Conservation (phyloP, 2,113 vertebrate species). For the Pseudonaja textilis region DNA sequence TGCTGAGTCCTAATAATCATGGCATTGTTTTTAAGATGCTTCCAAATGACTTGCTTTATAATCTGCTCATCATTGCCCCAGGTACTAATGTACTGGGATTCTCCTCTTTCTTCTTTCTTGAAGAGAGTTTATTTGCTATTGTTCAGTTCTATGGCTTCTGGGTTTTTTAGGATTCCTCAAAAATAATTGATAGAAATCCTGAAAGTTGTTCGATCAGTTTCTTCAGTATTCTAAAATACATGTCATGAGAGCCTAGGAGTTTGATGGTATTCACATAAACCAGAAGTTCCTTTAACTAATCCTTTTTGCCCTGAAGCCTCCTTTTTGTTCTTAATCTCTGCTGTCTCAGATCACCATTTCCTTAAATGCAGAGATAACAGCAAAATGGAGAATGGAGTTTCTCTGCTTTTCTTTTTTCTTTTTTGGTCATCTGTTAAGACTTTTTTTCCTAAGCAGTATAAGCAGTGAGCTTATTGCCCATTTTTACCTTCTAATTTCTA, state of each 20-base stretch:
- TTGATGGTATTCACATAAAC: not conserved
- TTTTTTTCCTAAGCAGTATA: not conserved
- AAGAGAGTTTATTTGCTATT: not conserved
- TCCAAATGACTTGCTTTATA: not conserved
- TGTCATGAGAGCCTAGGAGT: not conserved
- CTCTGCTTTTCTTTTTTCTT: not conserved
- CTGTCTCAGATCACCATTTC: not conserved
- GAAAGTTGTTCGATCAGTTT: not conserved
- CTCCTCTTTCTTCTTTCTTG: not conserved
- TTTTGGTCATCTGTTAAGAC: not conserved
- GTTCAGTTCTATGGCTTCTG: not conserved
- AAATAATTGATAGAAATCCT: not conserved
- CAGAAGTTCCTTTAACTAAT: not conserved
- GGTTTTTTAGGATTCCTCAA: not conserved
- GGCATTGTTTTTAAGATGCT: not conserved
- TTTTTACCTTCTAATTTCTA: not conserved
- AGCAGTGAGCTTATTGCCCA: not conserved
- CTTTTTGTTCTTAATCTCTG: not conserved
- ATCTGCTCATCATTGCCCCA: not conserved
- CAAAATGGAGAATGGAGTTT: not conserved
- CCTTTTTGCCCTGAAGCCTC: not conserved
- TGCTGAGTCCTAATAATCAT: not conserved
- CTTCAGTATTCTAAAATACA: not conserved
- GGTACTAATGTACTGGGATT: not conserved
- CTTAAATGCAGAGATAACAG: not conserved